Base-by-base conservation (phyloP, 2,113 vertebrate species). In the Pygoscelis antarcticus region DNA sequence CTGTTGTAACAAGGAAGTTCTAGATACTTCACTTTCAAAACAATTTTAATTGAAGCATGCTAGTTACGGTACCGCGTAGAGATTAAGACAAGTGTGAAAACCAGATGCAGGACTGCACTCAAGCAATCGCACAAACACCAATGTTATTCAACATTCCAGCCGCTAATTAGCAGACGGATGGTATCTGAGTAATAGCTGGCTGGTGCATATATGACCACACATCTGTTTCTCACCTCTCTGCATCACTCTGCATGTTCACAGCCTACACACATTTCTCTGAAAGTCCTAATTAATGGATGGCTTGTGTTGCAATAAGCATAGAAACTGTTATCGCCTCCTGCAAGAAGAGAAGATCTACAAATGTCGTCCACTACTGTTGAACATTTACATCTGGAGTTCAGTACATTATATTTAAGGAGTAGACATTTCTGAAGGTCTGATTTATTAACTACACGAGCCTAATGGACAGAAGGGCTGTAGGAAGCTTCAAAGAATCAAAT, bases 161-260 rank as follows among this genome's bases (percentile, higher is more conserved):
- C 2, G 1, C 84, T 90, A 77, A 97, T 93, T 90, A 95, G 76
- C 71, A 90, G 62, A 69, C 0, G 68, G 93, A 83, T 94, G 76
- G 78, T 61, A 89, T 90, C 85, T 94, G 92, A 93, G 64, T 89
- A 93, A 96, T 91, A 90, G 83, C 55, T 95, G 58, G 40, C 80
- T 84, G 82, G 58, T 93, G 81, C 71, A 83, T 60, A 7, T 38
- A 86, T 90, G 94, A 75, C 88, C 88, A 90, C 88, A 83, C 88
- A 93, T 89, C 95, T 96, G 90, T 81, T 92, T 94, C 85, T 68
- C 93, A 97, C 94, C 94, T 89, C 90, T 77, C 71, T 92, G 79
- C 83, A 90, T 93, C 95, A 94, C 62, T 85, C 84, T 60, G n/a
- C 78, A 46, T 72, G 62, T 87, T 91, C 96, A 51, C 94, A 96